Evolutionary conservation across 2,888 invertebrate species (phyloP), one percentile per base, ranked within the genome.

Genomic region (Hylaea fasciaria): DNA sequence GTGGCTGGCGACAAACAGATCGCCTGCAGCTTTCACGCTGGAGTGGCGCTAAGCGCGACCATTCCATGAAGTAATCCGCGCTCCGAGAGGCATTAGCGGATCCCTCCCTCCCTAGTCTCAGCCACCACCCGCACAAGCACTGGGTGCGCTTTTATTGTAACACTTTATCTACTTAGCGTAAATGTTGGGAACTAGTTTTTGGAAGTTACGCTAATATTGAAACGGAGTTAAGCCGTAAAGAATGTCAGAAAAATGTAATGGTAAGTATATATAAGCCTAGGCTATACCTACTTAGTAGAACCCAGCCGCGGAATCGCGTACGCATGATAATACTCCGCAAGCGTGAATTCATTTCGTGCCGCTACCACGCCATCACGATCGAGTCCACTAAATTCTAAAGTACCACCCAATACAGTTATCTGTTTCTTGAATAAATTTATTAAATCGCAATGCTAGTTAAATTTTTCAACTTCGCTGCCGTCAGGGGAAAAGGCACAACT

Each of bases 31-130:
- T 85, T 86, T 85, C 78, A 82, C 83, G 82, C 76, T 70, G 78
- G 77, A 83, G 82, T 83, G 85, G 78, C 80, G 80, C 78, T 86
- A 83, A 86, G 82, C 83, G 81, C 80, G 79, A 85, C 85, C 83
- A 84, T 83, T 86, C 80, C 83, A 86, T 80, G 83, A 81, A 82
- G 82, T 89, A 89, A 89, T 89, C 89, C 87, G 79, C 81, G 81
- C 83, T 82, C 76, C 61, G 80, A 80, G 81, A 70, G 82, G 87
- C 82, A 87, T 89, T 89, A 89, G 82, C 77, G 77, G 73, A 65
- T 61, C 58, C 59, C 62, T 17, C 58, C 65, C 77, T 66, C 77
- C 67, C 64, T 69, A 32, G 32, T 10, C 32, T 32, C 32, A 32
- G 32, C 58, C 66, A 52, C 76, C 61, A 63, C 68, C 65, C 67